Percentiles rank a stretch among this genome's conserved stretches.
Conservation (phyloP, 2,113 vertebrate species). For the Athene noctua region DNA sequence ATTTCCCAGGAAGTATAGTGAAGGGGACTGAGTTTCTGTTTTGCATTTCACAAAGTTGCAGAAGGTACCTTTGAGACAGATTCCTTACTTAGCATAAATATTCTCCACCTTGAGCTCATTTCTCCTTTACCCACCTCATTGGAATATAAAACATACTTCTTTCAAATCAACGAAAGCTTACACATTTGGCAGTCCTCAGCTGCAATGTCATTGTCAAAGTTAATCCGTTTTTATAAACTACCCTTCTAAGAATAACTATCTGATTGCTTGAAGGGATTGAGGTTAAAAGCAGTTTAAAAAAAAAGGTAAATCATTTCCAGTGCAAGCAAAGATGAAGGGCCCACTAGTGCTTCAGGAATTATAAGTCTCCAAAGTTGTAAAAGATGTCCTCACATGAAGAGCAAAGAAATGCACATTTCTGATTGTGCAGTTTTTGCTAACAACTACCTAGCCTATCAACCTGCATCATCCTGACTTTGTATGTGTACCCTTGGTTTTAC, state of each 20-base stretch:
- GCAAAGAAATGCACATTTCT: conserved; percentile 5
- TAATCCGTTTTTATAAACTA: conserved; percentile 58
- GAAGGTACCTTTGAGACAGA: conserved; percentile 29
- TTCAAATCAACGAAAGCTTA: conserved; percentile 40
- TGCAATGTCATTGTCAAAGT: conserved; percentile 62
- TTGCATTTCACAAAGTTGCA: not conserved
- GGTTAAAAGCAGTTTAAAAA: conserved; percentile 52
- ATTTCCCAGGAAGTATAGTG: not conserved
- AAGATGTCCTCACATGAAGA: not conserved
- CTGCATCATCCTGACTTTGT: not conserved
- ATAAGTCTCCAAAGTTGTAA: conserved; percentile 3
- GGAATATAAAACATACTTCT: conserved; percentile 50
- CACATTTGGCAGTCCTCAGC: conserved; percentile 49
- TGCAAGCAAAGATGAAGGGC: conserved; percentile 36
- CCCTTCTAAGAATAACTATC: conserved; percentile 57
- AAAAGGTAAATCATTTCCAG: conserved; percentile 19
- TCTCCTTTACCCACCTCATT: conserved; percentile 7
- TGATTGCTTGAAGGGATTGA: conserved; percentile 62
- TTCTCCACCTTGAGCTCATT: conserved; percentile 12
- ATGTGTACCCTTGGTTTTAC: not conserved
- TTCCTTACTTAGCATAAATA: conserved; percentile 37
- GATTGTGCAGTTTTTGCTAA: not conserved
- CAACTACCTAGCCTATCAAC: not conserved
- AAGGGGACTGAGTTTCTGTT: not conserved
- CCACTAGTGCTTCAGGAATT: conserved; percentile 35